phyloP scores from a whole-genome alignment of 2,888 invertebrate species.

The Harmothoe impar region DNA sequence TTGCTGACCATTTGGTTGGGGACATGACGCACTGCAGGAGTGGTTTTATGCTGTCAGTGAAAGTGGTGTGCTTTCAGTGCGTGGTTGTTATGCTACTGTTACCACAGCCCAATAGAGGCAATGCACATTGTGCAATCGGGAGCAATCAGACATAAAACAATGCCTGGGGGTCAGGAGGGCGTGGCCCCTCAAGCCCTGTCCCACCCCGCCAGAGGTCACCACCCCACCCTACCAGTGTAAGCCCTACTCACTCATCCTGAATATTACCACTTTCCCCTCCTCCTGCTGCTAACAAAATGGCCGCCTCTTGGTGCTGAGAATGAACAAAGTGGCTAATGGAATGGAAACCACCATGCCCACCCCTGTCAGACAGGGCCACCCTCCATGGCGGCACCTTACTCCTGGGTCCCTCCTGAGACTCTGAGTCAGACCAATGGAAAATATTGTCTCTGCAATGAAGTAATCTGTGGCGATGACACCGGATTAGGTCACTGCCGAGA shows the following conservation, averaged over 20 bases:
- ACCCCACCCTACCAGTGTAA: background rate
- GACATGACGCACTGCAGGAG: too few species aligned
- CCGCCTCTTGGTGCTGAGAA: background rate
- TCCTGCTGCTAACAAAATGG: constrained; percentile 7
- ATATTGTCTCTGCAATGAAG: constrained; percentile 54
- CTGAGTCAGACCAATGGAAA: constrained; percentile 28
- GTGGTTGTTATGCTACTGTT: background rate
- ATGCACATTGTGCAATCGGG: constrained; percentile 33
- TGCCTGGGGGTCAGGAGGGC: constrained; percentile 19
- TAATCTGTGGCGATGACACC: constrained; percentile 58
- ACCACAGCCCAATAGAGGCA: constrained; percentile 4
- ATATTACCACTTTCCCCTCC: constrained; percentile 48
- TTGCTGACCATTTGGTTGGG: too few species aligned
- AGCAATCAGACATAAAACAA: constrained; percentile 50
- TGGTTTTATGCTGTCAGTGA: too few species aligned
- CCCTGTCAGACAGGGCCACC: background rate
- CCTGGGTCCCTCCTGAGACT: background rate
- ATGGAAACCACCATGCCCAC: constrained; percentile 39
- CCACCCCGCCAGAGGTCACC: background rate
- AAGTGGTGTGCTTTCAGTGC: background rate
- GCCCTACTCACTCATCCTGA: constrained; percentile 28
- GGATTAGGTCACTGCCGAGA: constrained; percentile 51
- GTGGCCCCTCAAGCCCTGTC: background rate
- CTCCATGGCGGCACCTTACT: background rate
- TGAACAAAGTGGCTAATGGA: constrained; percentile 46